Evolutionary conservation across 2,113 vertebrate genomes (phyloP).

Genomic region (Picathartes gymnocephalus): DNA sequence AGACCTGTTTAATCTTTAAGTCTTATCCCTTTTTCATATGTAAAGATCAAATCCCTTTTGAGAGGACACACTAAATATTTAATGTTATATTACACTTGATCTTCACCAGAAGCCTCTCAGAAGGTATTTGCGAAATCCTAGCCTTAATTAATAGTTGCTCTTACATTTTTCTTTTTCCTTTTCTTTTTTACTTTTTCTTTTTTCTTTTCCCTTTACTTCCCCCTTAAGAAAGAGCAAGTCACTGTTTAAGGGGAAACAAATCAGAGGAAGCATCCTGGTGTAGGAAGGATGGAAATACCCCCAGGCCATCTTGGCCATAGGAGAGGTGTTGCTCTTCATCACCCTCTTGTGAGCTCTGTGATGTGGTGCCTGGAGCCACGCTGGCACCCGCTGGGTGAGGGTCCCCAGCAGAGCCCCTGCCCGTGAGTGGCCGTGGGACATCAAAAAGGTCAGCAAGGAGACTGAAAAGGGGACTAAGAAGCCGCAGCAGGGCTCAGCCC

Average conservation of each 20-base stretch:
- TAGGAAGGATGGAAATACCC: not conserved
- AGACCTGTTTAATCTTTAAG: conserved; percentile 11
- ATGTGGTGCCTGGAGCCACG: not conserved
- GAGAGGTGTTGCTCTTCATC: not conserved
- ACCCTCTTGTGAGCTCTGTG: rapidly evolving
- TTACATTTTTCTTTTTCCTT: not conserved
- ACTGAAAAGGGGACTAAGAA: not conserved
- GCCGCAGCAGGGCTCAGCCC: not conserved
- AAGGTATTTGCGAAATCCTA: not conserved
- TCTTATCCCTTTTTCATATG: conserved; percentile 6
- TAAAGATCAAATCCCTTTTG: conserved; percentile 45
- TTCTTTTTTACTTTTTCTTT: rapidly evolving
- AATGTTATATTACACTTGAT: not conserved
- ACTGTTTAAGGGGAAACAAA: not conserved
- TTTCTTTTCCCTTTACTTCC: not conserved
- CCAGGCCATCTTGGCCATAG: rapidly evolving
- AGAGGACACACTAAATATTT: conserved; percentile 25
- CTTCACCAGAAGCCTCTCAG: not conserved
- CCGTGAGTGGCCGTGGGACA: not conserved
- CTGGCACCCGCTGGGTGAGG: rapidly evolving
- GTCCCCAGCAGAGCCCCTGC: not conserved
- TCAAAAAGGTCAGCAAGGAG: not conserved
- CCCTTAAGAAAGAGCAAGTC: not conserved
- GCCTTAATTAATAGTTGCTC: not conserved
- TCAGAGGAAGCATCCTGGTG: not conserved